These are phyloP conservation scores for Styela plicata DNA, from an alignment of 23 tunicate genomes.

Conservation along the genomic window DNA sequence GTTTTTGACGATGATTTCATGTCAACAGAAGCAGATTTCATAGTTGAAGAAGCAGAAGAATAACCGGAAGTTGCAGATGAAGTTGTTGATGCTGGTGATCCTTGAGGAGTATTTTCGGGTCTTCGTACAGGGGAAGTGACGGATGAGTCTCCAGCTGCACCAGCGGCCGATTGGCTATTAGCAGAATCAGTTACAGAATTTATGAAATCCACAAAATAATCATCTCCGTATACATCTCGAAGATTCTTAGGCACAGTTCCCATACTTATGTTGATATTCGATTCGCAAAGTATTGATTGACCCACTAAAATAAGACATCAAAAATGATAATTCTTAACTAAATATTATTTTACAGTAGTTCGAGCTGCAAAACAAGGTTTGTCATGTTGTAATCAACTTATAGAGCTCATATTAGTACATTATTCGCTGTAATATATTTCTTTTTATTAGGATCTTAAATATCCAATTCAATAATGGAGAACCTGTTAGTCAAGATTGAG, in stretches of 20 bases:
- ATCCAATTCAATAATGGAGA: too few relatives aligned
- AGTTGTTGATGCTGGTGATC: slow-evolving; percentile 33
- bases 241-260: slow-evolving; percentile 46
- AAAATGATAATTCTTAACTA: too few relatives aligned
- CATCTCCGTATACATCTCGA: slow-evolving; percentile 74
- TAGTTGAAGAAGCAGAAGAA: slow-evolving; percentile 45
- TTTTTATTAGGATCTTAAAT: too few relatives aligned
- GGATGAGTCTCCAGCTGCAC: neutral
- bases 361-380: too few relatives aligned
- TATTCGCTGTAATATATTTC: too few relatives aligned
- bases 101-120: slow-evolving; percentile 12
- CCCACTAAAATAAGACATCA: slow-evolving; percentile 3
- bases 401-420: too few relatives aligned
- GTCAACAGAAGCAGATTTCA: neutral
- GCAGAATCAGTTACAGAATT: slow-evolving; percentile 39
- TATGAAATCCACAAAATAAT: slow-evolving; percentile 74
- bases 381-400: too few relatives aligned
- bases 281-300: slow-evolving; percentile 21
- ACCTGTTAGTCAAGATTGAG: too few relatives aligned
- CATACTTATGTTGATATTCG: slow-evolving; percentile 16
- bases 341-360: too few relatives aligned
- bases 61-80: slow-evolving; percentile 59
- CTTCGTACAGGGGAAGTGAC: neutral
- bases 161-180: slow-evolving; percentile 1
- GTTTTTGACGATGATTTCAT: neutral